phyloP scores from a whole-genome alignment of 1,140 invertebrate species.

The Mycetomoellerius zeteki region DNA sequence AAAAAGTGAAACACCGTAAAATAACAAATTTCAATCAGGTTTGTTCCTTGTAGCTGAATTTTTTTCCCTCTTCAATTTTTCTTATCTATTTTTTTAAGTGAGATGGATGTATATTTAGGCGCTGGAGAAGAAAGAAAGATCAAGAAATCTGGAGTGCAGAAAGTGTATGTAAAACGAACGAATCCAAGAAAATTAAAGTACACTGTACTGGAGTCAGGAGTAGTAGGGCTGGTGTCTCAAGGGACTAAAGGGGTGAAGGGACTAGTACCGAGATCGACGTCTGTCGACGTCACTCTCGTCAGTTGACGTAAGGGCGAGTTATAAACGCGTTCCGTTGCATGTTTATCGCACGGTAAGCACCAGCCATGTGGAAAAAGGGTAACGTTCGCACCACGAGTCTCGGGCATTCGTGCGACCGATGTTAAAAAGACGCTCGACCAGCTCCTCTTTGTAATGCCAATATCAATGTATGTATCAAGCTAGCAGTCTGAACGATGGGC shows the following conservation, averaged over 20 bases:
- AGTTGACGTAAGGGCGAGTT: neutral
- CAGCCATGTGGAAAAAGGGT: neutral
- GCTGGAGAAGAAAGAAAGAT: neutral
- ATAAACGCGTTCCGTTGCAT: neutral
- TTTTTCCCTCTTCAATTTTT: neutral
- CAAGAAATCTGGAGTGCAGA: neutral
- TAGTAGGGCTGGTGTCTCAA: neutral
- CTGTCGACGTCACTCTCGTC: neutral
- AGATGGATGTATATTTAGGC: neutral
- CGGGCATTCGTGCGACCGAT: neutral
- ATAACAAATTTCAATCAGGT: neutral
- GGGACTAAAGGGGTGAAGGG: neutral
- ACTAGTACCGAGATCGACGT: neutral
- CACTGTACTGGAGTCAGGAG: neutral
- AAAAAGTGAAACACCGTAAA: too few relatives aligned
- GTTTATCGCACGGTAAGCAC: neutral
- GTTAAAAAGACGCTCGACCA: neutral
- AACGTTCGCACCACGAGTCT: neutral
- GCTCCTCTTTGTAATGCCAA: constrained; percentile 16
- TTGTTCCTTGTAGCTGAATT: neutral
- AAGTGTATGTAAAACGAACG: neutral
- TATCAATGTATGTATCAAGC: constrained; percentile 65
- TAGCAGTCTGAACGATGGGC: constrained; percentile 62
- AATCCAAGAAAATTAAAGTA: neutral
- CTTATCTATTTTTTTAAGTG: neutral